Percentiles rank a stretch among this genome's conserved stretches.
phyloP scores from a whole-genome alignment of 1,140 invertebrate species.

The Drosophila grimshawi region DNA sequence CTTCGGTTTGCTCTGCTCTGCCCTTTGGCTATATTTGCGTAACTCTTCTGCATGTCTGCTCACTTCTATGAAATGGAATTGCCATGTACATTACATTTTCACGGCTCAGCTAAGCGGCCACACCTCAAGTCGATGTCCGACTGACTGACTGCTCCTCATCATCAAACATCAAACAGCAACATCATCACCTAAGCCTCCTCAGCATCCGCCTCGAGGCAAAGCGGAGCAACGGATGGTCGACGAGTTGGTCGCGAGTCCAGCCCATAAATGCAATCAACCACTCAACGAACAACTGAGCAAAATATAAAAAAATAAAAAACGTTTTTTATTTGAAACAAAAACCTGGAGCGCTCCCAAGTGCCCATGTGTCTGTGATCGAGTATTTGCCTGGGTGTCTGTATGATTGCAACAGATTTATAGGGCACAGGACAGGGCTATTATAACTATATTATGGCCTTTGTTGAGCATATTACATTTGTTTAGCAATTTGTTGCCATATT shows the following conservation, averaged over 20 bases:
- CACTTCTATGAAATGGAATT: constrained; percentile 69
- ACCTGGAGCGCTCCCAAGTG: constrained; percentile 40
- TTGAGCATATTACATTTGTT: too few species aligned
- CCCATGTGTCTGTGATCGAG: constrained; percentile 24
- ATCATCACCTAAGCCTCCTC: constrained; percentile 28
- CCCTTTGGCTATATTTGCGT: constrained; percentile 75
- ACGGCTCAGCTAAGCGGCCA: constrained; percentile 76
- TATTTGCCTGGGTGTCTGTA: constrained; percentile 60
- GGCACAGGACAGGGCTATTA: background rate
- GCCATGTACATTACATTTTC: constrained; percentile 76
- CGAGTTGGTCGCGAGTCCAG: constrained; percentile 29
- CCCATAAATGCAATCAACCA: constrained; percentile 79
- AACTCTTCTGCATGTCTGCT: constrained; percentile 64
- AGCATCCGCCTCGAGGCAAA: constrained; percentile 50
- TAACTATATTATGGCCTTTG: background rate
- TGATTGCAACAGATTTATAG: constrained; percentile 67
- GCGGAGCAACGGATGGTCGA: background rate
- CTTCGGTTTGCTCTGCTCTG: background rate
- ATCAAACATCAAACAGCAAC: constrained; percentile 14
- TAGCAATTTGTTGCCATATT: too few species aligned
- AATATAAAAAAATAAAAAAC: constrained; percentile 41
- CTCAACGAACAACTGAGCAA: constrained; percentile 49
- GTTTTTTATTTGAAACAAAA: constrained; percentile 49
- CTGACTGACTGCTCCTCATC: constrained; percentile 7
- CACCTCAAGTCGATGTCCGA: constrained; percentile 45